Percentiles rank a stretch among this genome's conserved stretches.
These are phyloP conservation scores for Sarotherodon lohbergeri DNA, from an alignment of 2,113 vertebrate species.

Conservation along the genomic window DNA sequence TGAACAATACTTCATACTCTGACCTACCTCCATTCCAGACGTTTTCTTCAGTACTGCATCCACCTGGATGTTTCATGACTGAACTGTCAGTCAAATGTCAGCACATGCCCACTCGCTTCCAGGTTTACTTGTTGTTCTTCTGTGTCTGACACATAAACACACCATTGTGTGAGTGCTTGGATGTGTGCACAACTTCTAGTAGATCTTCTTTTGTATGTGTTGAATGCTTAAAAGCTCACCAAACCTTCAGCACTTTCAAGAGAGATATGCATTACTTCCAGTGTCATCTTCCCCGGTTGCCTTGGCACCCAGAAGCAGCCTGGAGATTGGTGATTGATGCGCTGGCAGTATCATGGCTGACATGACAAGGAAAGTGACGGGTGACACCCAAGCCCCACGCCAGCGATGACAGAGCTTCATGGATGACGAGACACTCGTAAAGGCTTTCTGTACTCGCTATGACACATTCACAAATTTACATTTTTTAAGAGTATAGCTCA, in stretches of 20 bases:
- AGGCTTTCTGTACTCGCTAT: background rate
- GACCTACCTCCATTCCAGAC: background rate
- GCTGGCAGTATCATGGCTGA: slow-evolving; percentile 34
- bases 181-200: background rate
- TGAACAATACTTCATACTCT: background rate
- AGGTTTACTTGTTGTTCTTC: background rate
- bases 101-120: background rate
- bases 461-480: background rate
- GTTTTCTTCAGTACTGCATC: background rate
- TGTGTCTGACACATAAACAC: background rate
- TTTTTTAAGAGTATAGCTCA: background rate
- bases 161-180: no score
- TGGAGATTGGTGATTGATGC: slow-evolving; percentile 31
- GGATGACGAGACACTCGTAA: background rate
- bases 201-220: background rate
- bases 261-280: background rate
- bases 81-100: slow-evolving; percentile 33
- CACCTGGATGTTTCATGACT: background rate
- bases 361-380: slow-evolving; percentile 47
- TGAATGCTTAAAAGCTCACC: background rate
- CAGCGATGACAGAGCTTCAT: background rate
- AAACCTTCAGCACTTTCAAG: background rate
- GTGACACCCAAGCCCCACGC: slow-evolving; percentile 33
- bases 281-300: slow-evolving; percentile 8
- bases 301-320: slow-evolving; percentile 2